Evolutionary conservation across 2,113 vertebrate species (phyloP).

Genomic region (Corynorhinus townsendii): DNA sequence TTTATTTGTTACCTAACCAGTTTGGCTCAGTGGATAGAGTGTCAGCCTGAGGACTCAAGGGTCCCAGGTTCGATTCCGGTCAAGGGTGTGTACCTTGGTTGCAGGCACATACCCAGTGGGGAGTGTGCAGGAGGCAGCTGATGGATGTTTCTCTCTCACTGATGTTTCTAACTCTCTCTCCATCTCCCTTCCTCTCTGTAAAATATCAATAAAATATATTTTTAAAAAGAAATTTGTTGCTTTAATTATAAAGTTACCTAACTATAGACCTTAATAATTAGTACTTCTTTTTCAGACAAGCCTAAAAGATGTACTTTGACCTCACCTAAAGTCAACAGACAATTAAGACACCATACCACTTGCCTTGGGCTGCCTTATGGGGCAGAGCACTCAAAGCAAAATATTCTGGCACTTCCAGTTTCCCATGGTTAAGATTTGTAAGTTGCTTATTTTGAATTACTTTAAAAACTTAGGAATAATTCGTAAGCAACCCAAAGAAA

Average conservation of each 20-base stretch:
- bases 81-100: too few species aligned
- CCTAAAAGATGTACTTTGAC: not conserved
- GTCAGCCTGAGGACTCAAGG: too few species aligned
- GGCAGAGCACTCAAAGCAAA: not conserved
- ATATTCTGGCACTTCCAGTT: not conserved
- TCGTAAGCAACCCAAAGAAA: not conserved
- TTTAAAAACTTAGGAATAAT: not conserved
- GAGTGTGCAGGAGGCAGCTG: too few species aligned
- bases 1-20: not conserved
- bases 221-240: not conserved
- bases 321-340: not conserved
- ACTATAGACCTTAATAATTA: not conserved
- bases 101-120: too few species aligned
- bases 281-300: not conserved
- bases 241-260: constrained; percentile 17
- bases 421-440: not conserved
- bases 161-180: too few species aligned
- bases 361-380: not conserved
- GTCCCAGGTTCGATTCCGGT: too few species aligned
- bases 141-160: too few species aligned
- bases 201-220: too few species aligned
- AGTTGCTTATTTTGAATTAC: not conserved
- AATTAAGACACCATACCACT: not conserved
- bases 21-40: too few species aligned
- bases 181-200: too few species aligned